Evolutionary conservation across 2,797 vertebrate species (phyloP), one percentile per base, ranked within the genome.

Genomic region (Harpagifer antarcticus): DNA sequence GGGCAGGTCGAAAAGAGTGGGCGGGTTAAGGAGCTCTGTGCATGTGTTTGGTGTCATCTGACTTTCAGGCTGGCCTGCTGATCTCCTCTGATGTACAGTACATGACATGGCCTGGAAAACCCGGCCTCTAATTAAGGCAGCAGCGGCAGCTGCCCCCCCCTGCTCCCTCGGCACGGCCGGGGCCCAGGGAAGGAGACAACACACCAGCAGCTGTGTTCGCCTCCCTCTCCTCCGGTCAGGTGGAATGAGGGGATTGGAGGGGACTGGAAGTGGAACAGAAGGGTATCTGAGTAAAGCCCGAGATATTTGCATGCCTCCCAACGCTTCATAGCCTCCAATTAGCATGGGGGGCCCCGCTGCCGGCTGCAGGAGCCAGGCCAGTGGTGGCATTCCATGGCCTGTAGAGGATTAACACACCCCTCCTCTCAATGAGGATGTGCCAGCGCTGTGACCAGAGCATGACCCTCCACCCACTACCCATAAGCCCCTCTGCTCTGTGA

Each of bases 31-130:
- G 48, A 71, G 78, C 5, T 23, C 86, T 87, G 84, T 93, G 91
- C 95, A 95, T 91, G 81, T 93, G 93, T 93, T 92, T 81, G 88
- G 92, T 96, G 96, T 97, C 96, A 97, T 96, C 95, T 97, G 97
- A 97, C 96, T 96, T 95, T 96, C 94, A 95, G 95, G 94, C 93
- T 93, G 94, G 93, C 91, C 96, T 87, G 94, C 95, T 97, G 96
- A 96, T 96, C 96, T 96, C 94, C 94, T 97, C 94, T 97, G 97
- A 98, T 96, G 95, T 96, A 97, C 96, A 93, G 93, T 95, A 96
- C 92, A 95, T 96, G 97, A 98, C 97, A 97, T 92, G 89, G 89
- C 91, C 93, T 94, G 92, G 93, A 95, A 95, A 92, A 91, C 88
- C 91, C 91, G 85, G 88, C 93, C 95, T 95, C 95, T 96, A 96